Percentiles rank a stretch among this genome's conserved stretches.
Evolutionary conservation across 2,797 vertebrate genomes (phyloP).

Genomic region (Vireo griseus): DNA sequence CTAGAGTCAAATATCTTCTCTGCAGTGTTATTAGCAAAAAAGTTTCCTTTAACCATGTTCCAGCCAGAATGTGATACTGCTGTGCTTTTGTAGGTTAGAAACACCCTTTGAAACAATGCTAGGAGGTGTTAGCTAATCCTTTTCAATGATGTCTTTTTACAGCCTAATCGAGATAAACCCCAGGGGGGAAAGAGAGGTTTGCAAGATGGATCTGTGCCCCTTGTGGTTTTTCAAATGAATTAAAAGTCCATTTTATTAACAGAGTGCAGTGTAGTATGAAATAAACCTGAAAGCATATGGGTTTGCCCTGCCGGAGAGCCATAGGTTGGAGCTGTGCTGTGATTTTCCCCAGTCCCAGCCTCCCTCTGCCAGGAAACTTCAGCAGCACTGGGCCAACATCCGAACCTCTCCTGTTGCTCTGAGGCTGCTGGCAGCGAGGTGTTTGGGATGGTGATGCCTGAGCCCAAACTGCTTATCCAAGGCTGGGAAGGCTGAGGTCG

Average conservation of each 20-base stretch:
- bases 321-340: neutral
- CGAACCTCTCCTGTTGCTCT: neutral
- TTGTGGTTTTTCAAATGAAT: constrained; percentile 55
- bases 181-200: constrained; percentile 56
- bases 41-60: neutral
- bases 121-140: constrained; percentile 29
- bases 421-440: neutral
- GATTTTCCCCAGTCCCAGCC: neutral
- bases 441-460: neutral
- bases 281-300: constrained; percentile 43
- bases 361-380: neutral
- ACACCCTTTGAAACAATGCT: constrained; percentile 13
- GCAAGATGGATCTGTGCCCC: constrained; percentile 40
- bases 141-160: constrained; percentile 55
- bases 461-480: neutral
- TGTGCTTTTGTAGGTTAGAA: neutral
- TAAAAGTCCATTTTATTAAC: constrained; percentile 62
- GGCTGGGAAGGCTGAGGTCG: neutral
- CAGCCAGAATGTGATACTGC: neutral
- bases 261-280: constrained; percentile 63
- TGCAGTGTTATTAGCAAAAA: neutral
- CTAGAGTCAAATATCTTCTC: neutral
- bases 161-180: constrained; percentile 62
- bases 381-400: neutral
- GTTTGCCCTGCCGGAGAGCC: neutral